Evolutionary conservation across 2,888 invertebrate genomes (phyloP).

Genomic region (Petrophora chlorosata): DNA sequence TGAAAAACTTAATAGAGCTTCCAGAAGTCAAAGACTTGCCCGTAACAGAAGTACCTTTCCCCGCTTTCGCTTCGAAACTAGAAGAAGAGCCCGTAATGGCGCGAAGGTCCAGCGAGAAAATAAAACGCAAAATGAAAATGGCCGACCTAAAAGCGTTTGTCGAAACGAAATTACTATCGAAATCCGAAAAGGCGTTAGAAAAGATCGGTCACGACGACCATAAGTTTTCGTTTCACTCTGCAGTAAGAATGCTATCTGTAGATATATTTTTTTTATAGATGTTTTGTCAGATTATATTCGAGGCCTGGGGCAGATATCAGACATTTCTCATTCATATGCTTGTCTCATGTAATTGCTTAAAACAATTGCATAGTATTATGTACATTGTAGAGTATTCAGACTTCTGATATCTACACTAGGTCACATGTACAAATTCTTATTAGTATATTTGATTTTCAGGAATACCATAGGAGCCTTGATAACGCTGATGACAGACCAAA

Average conservation of each 20-base stretch:
- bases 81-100: constrained; percentile 72
- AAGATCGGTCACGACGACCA: constrained; percentile 93
- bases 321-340: constrained; percentile 8
- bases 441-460: no score
- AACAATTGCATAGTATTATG: no score
- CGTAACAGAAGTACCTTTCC: constrained; percentile 80
- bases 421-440: constrained; percentile 3
- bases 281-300: constrained; percentile 14
- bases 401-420: constrained; percentile 12
- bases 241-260: constrained; percentile 86
- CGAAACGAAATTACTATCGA: constrained; percentile 94
- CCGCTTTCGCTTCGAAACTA: constrained; percentile 52
- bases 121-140: constrained; percentile 94
- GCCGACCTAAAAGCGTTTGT: constrained; percentile 95
- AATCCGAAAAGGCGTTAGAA: constrained; percentile 95
- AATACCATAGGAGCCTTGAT: constrained; percentile 92
- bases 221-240: constrained; percentile 80
- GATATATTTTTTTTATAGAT: constrained; percentile 58
- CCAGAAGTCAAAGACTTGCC: constrained; percentile 88
- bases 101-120: constrained; percentile 91
- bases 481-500: constrained; percentile 90
- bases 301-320: constrained; percentile 11
- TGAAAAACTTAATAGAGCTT: constrained; percentile 90
- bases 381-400: no score
- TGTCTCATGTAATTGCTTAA: not conserved